Evolutionary conservation across 2,888 invertebrate genomes (phyloP).

Genomic region (Lasioglossum villosulum): DNA sequence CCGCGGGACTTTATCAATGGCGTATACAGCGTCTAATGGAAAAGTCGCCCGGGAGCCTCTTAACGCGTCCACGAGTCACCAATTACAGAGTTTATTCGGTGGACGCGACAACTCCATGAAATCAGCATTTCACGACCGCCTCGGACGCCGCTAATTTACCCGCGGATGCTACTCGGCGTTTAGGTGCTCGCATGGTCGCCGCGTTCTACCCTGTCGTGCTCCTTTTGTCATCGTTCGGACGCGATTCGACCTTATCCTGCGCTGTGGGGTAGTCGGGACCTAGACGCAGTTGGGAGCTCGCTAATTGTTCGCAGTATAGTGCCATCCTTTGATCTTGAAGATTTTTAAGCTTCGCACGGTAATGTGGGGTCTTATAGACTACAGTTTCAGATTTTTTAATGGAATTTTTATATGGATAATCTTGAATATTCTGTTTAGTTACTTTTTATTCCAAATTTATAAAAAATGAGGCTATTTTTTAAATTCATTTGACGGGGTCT

Average conservation of each 20-base stretch:
- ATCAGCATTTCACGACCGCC: conserved; percentile 71
- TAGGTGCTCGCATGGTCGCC: neutral
- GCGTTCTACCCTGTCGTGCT: neutral
- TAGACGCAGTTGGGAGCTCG: neutral
- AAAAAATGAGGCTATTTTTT: too few species aligned
- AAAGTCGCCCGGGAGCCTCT: conserved; percentile 39
- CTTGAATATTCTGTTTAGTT: too few species aligned
- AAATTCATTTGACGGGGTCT: too few species aligned
- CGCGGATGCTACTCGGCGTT: neutral
- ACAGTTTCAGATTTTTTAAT: too few species aligned
- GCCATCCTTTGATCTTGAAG: neutral
- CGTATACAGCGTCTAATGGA: conserved; percentile 22
- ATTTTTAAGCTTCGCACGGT: too few species aligned
- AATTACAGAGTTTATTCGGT: conserved; percentile 76
- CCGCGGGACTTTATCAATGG: conserved; percentile 61
- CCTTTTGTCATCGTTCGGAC: conserved; percentile 1
- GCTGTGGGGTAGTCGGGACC: neutral
- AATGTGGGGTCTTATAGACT: too few species aligned
- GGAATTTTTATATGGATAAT: too few species aligned
- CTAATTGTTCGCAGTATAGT: neutral
- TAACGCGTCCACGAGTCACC: conserved; percentile 62
- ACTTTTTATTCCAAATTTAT: too few species aligned
- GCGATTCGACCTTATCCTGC: neutral
- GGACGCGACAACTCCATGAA: conserved; percentile 75
- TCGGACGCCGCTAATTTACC: conserved; percentile 46